phyloP scores from a whole-genome alignment of 2,888 invertebrate species.

The Crossocerus cetratus region DNA sequence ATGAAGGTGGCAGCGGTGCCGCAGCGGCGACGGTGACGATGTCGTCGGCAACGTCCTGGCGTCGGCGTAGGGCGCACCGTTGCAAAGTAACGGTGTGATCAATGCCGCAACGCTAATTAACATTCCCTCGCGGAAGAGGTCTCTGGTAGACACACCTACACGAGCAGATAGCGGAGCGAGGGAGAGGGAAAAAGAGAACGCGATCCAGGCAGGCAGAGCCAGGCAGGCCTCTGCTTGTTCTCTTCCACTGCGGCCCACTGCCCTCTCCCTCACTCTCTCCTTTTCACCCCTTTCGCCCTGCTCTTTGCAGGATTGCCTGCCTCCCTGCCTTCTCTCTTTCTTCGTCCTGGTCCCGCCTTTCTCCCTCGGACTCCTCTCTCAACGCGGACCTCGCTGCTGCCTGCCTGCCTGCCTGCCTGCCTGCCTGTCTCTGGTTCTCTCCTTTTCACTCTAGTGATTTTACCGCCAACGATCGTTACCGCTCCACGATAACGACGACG shows the following conservation, averaged over 20 bases:
- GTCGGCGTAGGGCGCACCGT: slow-evolving; percentile 46
- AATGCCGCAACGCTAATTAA: slow-evolving; percentile 70
- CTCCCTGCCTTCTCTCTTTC: not conserved
- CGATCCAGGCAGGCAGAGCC: not conserved
- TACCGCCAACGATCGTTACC: slow-evolving; percentile 58
- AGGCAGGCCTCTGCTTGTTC: slow-evolving; percentile 1
- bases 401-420: not conserved
- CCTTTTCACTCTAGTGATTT: slow-evolving; percentile 47
- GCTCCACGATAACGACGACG: slow-evolving; percentile 55
- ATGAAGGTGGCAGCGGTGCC: slow-evolving; percentile 37
- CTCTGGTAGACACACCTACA: slow-evolving; percentile 59
- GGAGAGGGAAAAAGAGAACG: not conserved
- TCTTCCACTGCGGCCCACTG: slow-evolving; percentile 14
- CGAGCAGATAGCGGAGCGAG: slow-evolving; percentile 35
- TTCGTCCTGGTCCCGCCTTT: slow-evolving; percentile 1
- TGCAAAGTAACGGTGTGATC: slow-evolving; percentile 64
- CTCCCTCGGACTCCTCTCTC: slow-evolving; percentile 1
- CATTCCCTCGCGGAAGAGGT: slow-evolving; percentile 65
- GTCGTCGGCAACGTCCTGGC: slow-evolving; percentile 28
- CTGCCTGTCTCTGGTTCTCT: slow-evolving; percentile 9
- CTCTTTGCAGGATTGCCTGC: not conserved
- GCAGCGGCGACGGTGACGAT: slow-evolving; percentile 24
- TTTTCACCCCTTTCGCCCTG: slow-evolving; percentile 1
- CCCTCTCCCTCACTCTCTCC: slow-evolving; percentile 2
- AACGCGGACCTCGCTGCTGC: not conserved